Conservation (phyloP, 2,113 vertebrate species). For the Leptodactylus fuscus region DNA sequence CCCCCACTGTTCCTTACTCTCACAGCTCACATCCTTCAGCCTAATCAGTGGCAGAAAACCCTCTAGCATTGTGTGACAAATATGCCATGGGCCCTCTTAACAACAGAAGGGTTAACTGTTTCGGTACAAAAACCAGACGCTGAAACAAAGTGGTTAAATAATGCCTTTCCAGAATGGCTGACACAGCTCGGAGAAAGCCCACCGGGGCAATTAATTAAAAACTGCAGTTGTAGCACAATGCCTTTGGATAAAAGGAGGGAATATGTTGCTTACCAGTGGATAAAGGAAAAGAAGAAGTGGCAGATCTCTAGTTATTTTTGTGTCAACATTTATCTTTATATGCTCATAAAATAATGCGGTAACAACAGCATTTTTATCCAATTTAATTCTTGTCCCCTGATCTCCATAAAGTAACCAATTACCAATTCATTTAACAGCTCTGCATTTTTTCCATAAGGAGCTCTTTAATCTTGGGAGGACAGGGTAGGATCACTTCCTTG, state of each 20-base stretch:
- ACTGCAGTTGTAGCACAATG: slow-evolving; percentile 28
- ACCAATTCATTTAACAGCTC: slow-evolving; percentile 16
- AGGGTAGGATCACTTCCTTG: slow-evolving; percentile 32
- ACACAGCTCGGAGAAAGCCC: slow-evolving; percentile 42
- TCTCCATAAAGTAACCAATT: slow-evolving; percentile 34
- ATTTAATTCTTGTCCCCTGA: background rate
- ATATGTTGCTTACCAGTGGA: slow-evolving; percentile 13
- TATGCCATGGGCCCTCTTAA: slow-evolving; percentile 2
- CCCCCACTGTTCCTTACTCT: background rate
- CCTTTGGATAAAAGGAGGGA: slow-evolving; percentile 19
- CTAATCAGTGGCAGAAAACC: slow-evolving; percentile 47
- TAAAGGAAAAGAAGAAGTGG: slow-evolving; percentile 17
- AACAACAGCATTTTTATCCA: slow-evolving; percentile 14
- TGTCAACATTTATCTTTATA: slow-evolving; percentile 19
- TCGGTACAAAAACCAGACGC: background rate
- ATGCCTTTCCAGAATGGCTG: slow-evolving; percentile 37
- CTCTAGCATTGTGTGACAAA: slow-evolving; percentile 30
- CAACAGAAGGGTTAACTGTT: slow-evolving; percentile 50
- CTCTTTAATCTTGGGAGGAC: slow-evolving; percentile 15
- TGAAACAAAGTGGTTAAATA: slow-evolving; percentile 26
- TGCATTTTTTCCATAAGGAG: slow-evolving; percentile 23
- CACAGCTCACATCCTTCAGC: slow-evolving; percentile 8
- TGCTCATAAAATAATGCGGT: slow-evolving; percentile 33
- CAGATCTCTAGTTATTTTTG: slow-evolving; percentile 27
- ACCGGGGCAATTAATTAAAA: slow-evolving; percentile 56